Base-by-base conservation (phyloP, 2,113 vertebrate genomes). In the Halcyon malimbica region DNA sequence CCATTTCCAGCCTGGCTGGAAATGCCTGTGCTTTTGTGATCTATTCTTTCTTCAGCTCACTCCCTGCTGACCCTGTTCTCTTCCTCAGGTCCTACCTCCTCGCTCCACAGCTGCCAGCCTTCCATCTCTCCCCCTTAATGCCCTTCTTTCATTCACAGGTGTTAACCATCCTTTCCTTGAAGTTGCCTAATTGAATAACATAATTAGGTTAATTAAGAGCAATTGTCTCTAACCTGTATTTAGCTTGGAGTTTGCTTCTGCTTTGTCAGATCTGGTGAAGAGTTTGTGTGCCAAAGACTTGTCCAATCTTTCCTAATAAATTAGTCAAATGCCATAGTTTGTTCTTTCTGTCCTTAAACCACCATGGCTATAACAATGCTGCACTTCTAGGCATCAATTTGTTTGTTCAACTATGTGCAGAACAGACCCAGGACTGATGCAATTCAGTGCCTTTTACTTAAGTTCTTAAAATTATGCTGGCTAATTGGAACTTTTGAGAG, bases 401-500 rank as follows among this genome's bases (percentile, higher is more conserved):
- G 44, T 93, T 83, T 89, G 46, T 84, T 51, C 0, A 1, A 24
- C n/a, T 70, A 53, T 25, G 67, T 1, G 4, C 87, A 64, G 46
- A 96, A 56, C 42, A 64, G 51, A 57, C 29, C 29, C 9, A 8
- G 48, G 53, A 69, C 62, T 84, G 89, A 60, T 65, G 53, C 24
- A 94, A 20, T 79, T 91, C 41, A 35, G 19, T 33, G 41, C 31
- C 69, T 91, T 91, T 89, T 57, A 54, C 83, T 50, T 93, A 48
- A 94, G 91, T 94, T 82, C 54, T 87, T 65, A 79, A 37, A 87
- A 77, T 94, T 96, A 67, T 13, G 24, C 37, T 53, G 54, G 37
- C 54, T 92, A 94, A 95, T 82, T 79, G 70, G 77, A 92, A 92
- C 83, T 94, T 97, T 97, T 37, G 68, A 75, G 83, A 60, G 48